Conservation (phyloP, 2,888 invertebrate species). For the Sminthurinus aureus region DNA sequence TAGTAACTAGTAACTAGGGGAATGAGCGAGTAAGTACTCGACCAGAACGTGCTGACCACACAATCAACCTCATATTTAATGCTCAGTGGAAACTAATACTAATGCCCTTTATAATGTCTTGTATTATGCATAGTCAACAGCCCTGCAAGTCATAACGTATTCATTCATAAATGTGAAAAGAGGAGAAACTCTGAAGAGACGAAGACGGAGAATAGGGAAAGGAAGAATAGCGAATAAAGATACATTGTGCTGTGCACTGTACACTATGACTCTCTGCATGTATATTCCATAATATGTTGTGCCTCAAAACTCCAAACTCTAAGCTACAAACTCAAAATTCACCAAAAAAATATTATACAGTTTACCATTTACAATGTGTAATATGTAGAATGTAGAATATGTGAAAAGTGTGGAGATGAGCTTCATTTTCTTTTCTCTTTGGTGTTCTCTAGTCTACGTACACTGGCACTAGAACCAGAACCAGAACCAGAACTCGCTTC, state of each 20-base stretch:
- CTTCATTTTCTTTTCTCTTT: no score
- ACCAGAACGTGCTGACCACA: conserved; percentile 29
- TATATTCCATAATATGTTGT: no score
- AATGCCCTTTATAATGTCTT: conserved; percentile 1
- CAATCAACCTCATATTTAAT: conserved; percentile 23
- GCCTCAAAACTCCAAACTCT: no score
- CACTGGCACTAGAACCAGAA: no score
- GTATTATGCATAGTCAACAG: conserved; percentile 3
- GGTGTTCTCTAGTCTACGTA: no score
- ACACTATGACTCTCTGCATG: no score
- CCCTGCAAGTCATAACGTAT: conserved; percentile 1
- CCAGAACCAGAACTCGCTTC: no score
- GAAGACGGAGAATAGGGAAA: background rate
- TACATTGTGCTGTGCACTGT: no score
- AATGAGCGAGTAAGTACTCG: conserved; percentile 18
- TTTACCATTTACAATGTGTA: no score
- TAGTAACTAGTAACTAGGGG: no score
- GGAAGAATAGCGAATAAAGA: background rate
- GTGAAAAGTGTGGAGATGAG: no score
- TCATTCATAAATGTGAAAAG: conserved; percentile 22
- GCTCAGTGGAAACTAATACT: conserved; percentile 18
- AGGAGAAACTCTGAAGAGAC: background rate
- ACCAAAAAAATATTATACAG: background rate
- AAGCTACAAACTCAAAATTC: background rate
- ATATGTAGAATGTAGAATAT: no score